Evolutionary conservation across 2,797 vertebrate species (phyloP), one percentile per base, ranked within the genome.

Genomic region (Setipinna tenuifilis): DNA sequence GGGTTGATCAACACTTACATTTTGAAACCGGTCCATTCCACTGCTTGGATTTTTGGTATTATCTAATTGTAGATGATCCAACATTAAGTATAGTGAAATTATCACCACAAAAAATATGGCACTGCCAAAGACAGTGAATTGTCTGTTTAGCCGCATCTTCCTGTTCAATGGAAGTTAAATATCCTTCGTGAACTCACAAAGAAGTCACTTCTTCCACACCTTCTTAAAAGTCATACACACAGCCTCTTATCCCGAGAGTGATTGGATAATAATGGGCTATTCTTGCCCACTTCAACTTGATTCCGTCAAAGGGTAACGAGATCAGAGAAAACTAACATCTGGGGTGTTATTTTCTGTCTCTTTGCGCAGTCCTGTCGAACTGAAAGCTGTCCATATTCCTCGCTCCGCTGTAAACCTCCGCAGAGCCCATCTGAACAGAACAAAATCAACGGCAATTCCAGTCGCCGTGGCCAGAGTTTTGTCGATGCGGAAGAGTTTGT

Each of bases 1-100:
- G 19, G 31, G 71, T 7, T 21, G 31, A 41, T 54, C 58, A 48
- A 58, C 86, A 89, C 90, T 88, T 84, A 88, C 92, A 92, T 95
- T 94, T 81, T 91, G 94, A 59, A 94, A 93, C 65, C 91, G 92
- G 83, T 95, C 96, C 84, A 83, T 85, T 86, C 84, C 88, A 85
- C 95, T 96, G 88, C 91, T 89, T 7, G 93, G 94, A 87, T 80
- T 93, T 86, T 93, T 93, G n/a, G 93, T 94, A 41, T 95, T 93
- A 84, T 97, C 96, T 62, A 96, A 88, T 91, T 96, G 96, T 21
- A 96, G 96, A 80, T 96, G 92, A 91, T 98, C 97, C 93, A 98
- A 93, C 97, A 97, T 97, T 86, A 96, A 92, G 90, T 98, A 97
- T 35, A 98, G 90, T 9, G 96, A 97, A 91, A 97, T 96, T 85